Percentiles rank a stretch among this genome's conserved stretches.
phyloP scores from a whole-genome alignment of 2,888 invertebrate species.

The Lypha dubia region DNA sequence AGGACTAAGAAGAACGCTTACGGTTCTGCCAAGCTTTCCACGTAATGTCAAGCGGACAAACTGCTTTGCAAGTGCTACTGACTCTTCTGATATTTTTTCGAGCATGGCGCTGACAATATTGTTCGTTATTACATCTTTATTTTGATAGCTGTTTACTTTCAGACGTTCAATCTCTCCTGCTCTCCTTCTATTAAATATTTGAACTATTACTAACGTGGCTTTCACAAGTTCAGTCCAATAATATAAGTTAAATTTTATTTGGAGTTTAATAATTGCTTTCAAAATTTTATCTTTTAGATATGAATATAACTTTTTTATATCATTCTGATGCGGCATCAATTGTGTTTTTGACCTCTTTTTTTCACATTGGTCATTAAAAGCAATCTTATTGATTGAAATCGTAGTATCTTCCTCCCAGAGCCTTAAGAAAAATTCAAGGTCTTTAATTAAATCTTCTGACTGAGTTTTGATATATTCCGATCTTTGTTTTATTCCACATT shows the following conservation, averaged over 20 bases:
- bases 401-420: background rate
- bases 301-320: background rate
- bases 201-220: background rate
- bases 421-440: background rate
- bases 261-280: background rate
- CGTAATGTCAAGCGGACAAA: background rate
- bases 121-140: background rate
- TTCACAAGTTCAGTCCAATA: background rate
- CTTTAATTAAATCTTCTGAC: background rate
- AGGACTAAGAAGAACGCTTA: background rate
- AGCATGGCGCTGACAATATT: background rate
- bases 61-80: background rate
- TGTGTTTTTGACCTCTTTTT: background rate
- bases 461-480: background rate
- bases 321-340: no score
- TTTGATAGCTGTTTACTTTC: background rate
- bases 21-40: background rate
- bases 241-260: background rate
- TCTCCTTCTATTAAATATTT: constrained; percentile 12
- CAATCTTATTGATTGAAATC: background rate
- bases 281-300: background rate
- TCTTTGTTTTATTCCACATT: background rate
- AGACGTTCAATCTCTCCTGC: constrained; percentile 4
- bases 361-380: background rate
- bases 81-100: background rate